Evolutionary conservation across 1,140 invertebrate genomes (phyloP).

Genomic region (Ruditapes philippinarum): DNA sequence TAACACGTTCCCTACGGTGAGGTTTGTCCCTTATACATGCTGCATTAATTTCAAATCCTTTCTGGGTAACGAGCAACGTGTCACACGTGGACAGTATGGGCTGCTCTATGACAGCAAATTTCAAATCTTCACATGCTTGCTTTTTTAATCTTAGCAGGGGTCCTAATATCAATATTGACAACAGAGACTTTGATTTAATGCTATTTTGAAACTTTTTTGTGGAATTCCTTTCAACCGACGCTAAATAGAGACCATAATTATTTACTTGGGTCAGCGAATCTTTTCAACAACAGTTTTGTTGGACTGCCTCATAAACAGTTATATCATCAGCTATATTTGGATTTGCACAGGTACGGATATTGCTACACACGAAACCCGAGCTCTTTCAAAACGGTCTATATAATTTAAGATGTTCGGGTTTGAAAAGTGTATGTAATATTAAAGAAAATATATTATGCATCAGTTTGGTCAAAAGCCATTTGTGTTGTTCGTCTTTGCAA

Average conservation of each 20-base stretch:
- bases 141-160: too few relatives aligned
- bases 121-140: not conserved
- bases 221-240: not conserved
- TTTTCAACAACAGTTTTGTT: not conserved
- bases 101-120: not conserved
- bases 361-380: slow-evolving; percentile 56
- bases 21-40: slow-evolving; percentile 9
- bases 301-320: not conserved
- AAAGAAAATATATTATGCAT: too few relatives aligned
- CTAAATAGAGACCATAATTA: not conserved
- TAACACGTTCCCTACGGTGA: too few relatives aligned
- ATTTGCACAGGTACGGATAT: slow-evolving; percentile 71
- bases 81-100: not conserved
- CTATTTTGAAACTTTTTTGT: not conserved
- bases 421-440: too few relatives aligned
- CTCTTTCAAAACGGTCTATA: not conserved
- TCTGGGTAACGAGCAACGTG: not conserved
- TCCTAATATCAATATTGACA: not conserved
- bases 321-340: slow-evolving; percentile 59
- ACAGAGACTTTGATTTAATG: not conserved
- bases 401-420: not conserved
- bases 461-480: too few relatives aligned
- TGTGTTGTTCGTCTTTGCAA: too few relatives aligned
- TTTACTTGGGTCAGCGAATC: not conserved
- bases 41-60: not conserved